Evolutionary conservation across 2,797 vertebrate genomes (phyloP), one percentile per base, ranked within the genome.

Genomic region (Emys orbicularis): DNA sequence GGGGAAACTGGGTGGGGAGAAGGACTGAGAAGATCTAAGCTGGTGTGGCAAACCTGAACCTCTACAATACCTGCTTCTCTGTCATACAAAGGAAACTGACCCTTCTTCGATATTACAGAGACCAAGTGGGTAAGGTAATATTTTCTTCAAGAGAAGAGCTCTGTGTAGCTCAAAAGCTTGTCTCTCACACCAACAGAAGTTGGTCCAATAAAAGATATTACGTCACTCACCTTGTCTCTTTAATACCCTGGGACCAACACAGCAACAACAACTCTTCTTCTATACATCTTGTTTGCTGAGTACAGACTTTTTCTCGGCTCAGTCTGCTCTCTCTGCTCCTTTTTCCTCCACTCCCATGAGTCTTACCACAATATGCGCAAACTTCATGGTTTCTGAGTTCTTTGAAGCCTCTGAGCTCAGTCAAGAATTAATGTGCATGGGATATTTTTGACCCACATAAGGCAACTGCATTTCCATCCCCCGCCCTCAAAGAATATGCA

Each of bases 11-110:
- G 27, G 23, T 92, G 84, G 88, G 77, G 92, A 91, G 93, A 93
- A 84, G 95, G 87, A 82, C 87, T 87, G 86, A 82, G 93, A 97
- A 90, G 92, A 96, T 87, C 96, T 96, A 92, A 96, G 90, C 3
- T 96, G 93, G 92, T 27, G 5, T 93, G 74, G 27, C 90, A 96
- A 97, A 94, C 77, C 41, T 56, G 15, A 44, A 79, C 94, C 95
- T 97, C 52, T 88, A 41, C 25, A 86, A 53, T 90, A 90, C 41
- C 12, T 90, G 83, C 82, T 96, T 91, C 82, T 93, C 77, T 94
- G n/a, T 96, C 84, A 93, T 37, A 37, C 9, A 34, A 88, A 82
- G 27, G 85, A 95, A 79, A 95, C 92, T 92, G 87, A 90, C 90
- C 79, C 12, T 29, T 59, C 25, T 61, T 61, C 3, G 2, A 61